Conservation (phyloP, 2,888 invertebrate genomes). For the Xestia ashworthii region DNA sequence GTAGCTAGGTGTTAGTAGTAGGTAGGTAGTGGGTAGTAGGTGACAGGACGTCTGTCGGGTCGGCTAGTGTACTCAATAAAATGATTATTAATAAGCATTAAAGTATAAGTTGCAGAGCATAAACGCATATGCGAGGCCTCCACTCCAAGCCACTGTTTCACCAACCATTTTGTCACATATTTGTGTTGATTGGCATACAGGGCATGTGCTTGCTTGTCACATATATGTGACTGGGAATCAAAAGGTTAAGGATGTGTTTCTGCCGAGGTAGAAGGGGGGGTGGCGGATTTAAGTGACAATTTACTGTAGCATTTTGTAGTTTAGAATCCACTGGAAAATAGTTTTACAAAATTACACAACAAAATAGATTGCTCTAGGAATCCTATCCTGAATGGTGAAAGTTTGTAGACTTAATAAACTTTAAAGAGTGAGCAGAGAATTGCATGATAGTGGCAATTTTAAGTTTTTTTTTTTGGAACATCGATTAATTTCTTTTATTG, state of each 20-base stretch:
- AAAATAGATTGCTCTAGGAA: neutral
- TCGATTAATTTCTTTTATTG: constrained; percentile 1
- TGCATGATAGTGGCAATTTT: neutral
- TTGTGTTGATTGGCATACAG: too few species aligned
- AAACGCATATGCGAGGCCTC: too few species aligned
- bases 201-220: too few species aligned
- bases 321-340: neutral
- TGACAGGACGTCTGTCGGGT: too few species aligned
- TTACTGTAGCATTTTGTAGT: neutral
- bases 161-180: too few species aligned
- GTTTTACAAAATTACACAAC: neutral
- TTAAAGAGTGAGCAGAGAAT: neutral
- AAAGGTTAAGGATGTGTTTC: neutral
- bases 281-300: too few species aligned
- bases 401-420: neutral
- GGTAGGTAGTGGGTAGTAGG: too few species aligned
- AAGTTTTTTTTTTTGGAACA: neutral
- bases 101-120: neutral
- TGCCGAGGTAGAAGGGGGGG: too few species aligned
- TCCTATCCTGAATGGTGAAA: neutral
- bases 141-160: too few species aligned
- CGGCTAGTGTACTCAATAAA: too few species aligned
- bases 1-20: too few species aligned
- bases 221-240: too few species aligned
- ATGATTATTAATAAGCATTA: neutral